Evolutionary conservation across 2,113 vertebrate genomes (phyloP), one percentile per base, ranked within the genome.

Genomic region (Electrona antarctica): DNA sequence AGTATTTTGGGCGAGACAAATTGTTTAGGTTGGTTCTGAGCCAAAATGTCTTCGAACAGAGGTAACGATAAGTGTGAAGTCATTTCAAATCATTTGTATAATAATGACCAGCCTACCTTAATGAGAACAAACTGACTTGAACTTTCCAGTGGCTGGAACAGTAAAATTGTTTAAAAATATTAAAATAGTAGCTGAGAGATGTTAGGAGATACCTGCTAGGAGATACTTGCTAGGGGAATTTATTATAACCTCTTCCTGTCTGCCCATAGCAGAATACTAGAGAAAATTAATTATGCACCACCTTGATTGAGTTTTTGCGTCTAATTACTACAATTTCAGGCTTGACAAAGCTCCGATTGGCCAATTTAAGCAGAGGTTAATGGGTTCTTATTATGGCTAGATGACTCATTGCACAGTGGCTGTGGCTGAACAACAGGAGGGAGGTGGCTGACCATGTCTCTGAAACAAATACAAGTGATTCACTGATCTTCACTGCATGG

Each of bases 281-380:
- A 46, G 73, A 74, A 41, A 91, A 94, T 91, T 90, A 92, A 94
- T 92, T 90, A 91, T 87, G 79, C 83, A 84, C 74, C 46, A 76
- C 77, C 74, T 64, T 91, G 80, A 90, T 91, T 89, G 87, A 83
- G 81, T 87, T 91, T 91, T 92, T 91, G 76, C 86, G 78, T 87
- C 90, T 91, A 92, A 92, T 93, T 91, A 89, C 67, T 69, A 90
- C 87, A 92, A 93, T 93, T 94, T 94, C 90, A 93, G 88, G 93
- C 92, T 92, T 91, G 91, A 92, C 69, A 84, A 92, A 90, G 75
- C 89, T 90, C 76, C 79, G 87, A 93, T 92, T 88, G 90, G 89
- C 85, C 89, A 88, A 92, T 92, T 92, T 92, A 81, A 80, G 73
- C 74, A 62, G 85, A 91, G 92, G 93, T 93, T 92, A 93, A 92